These are phyloP conservation scores for Anolis apletophallus DNA, from an alignment of 2,797 vertebrate species.

Conservation along the genomic window DNA sequence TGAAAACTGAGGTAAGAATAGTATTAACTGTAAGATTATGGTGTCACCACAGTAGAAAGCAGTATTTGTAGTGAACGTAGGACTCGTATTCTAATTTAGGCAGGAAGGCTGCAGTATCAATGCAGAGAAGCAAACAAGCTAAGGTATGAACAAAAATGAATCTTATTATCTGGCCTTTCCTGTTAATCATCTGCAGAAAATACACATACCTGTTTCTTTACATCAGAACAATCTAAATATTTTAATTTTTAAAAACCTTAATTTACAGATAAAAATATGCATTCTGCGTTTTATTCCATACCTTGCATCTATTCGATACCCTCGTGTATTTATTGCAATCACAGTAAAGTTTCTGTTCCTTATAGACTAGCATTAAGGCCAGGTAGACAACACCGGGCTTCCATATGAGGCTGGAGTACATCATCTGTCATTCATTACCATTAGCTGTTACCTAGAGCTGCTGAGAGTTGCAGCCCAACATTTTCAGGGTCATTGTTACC, in stretches of 20 bases:
- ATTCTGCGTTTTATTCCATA: not conserved
- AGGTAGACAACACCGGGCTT: no score
- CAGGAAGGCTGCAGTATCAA: constrained; percentile 53
- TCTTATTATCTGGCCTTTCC: not conserved
- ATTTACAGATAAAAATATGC: not conserved
- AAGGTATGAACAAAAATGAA: constrained; percentile 75
- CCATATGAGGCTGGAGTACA: no score
- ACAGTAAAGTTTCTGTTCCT: no score
- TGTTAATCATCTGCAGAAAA: not conserved
- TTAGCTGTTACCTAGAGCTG: no score
- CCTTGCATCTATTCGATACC: not conserved
- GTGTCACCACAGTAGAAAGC: constrained; percentile 40
- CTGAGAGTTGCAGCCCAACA: no score
- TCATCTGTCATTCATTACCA: no score
- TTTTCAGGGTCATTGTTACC: no score
- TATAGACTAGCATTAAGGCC: no score
- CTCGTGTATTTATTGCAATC: no score
- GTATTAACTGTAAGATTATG: constrained; percentile 46
- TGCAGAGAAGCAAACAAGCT: constrained; percentile 71
- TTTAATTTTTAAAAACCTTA: no score
- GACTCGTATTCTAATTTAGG: not conserved
- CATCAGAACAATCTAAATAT: no score
- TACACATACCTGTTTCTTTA: not conserved
- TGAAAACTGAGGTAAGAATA: not conserved
- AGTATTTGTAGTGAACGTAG: constrained; percentile 45